These are phyloP conservation scores for Bucco capensis DNA, from an alignment of 2,113 vertebrate genomes.

Conservation along the genomic window DNA sequence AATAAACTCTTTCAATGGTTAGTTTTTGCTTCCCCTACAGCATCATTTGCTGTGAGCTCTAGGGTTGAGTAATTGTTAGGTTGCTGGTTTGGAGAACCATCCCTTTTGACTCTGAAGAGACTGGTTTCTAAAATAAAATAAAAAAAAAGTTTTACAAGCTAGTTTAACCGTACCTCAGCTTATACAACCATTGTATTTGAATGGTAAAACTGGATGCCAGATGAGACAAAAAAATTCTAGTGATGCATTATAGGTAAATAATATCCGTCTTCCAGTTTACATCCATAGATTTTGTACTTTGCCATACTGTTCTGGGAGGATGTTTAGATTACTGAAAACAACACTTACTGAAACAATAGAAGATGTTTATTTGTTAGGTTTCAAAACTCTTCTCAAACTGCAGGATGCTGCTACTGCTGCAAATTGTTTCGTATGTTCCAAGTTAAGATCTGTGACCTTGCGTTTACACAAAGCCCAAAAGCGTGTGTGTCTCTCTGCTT, in stretches of 20 bases:
- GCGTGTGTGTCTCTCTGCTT: fast-evolving
- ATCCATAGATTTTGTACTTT: not conserved
- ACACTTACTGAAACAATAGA: not conserved
- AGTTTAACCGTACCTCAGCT: not conserved
- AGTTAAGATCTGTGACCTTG: not conserved
- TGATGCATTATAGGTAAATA: fast-evolving
- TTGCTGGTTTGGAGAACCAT: not conserved
- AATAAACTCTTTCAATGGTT: fast-evolving
- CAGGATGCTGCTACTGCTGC: not conserved
- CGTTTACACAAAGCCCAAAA: fast-evolving
- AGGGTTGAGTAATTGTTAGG: not conserved
- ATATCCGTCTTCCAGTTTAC: not conserved
- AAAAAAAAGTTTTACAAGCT: not conserved
- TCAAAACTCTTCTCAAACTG: not conserved
- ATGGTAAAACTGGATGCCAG: not conserved
- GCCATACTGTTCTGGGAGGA: fast-evolving
- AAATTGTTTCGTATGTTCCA: not conserved
- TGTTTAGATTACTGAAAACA: not conserved
- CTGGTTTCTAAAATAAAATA: not conserved
- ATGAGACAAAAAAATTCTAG: not conserved
- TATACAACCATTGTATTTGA: not conserved
- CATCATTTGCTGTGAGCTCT: not conserved
- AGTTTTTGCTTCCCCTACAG: not conserved
- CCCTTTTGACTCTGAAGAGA: not conserved
- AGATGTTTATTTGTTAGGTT: not conserved